These are phyloP conservation scores for Lithodes maja DNA, from an alignment of 2,888 invertebrate species.

Conservation along the genomic window DNA sequence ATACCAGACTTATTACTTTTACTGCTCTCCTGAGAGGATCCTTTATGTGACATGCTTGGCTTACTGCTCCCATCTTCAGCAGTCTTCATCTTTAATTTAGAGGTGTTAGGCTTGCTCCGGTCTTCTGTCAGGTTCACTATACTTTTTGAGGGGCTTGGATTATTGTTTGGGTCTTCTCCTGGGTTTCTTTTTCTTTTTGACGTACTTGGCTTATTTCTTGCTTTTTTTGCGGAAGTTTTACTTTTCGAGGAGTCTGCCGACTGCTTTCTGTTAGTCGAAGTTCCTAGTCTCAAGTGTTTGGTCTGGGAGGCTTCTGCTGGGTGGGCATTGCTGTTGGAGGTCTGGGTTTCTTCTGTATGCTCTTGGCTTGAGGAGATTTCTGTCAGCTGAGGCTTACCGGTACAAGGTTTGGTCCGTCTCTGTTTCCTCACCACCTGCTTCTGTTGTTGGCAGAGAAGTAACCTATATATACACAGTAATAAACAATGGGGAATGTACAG, in stretches of 20 bases:
- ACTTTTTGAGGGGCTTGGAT: no score
- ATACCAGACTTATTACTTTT: neutral
- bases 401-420: neutral
- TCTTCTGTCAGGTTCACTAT: no score
- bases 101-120: neutral
- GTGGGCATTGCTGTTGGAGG: neutral
- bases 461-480: no score
- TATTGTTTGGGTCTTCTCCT: no score
- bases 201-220: neutral
- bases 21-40: neutral
- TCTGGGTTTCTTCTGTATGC: neutral
- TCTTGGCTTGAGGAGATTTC: neutral
- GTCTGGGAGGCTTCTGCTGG: neutral
- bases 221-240: neutral
- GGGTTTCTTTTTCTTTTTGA: no score
- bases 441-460: neutral
- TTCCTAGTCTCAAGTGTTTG: neutral
- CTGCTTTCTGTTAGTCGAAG: neutral
- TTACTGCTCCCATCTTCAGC: no score
- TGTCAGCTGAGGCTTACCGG: neutral
- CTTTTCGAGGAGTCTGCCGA: neutral
- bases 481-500: no score
- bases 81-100: neutral
- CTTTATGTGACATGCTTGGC: neutral
- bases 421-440: neutral